Evolutionary conservation across 2,888 invertebrate species (phyloP).

Genomic region (Pristionchus fissidentatus): DNA sequence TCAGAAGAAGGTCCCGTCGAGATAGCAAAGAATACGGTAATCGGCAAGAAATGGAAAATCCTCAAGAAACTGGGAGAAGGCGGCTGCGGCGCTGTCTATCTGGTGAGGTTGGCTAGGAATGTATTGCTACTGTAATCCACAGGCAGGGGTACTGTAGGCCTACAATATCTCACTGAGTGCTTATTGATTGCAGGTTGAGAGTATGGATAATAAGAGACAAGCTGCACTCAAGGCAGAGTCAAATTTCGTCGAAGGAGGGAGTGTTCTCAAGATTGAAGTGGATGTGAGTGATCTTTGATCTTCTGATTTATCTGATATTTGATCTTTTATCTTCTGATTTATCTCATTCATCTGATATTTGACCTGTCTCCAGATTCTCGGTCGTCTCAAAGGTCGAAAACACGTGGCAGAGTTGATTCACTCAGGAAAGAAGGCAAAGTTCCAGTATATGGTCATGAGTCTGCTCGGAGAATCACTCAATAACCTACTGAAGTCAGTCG

Average conservation of each 20-base stretch:
- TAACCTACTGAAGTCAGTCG: slow-evolving; percentile 49
- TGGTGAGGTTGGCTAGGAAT: no score
- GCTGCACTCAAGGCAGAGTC: slow-evolving; percentile 16
- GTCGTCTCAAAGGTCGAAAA: slow-evolving; percentile 47
- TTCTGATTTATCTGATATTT: neutral
- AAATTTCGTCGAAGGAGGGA: slow-evolving; percentile 7
- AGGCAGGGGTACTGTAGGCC: no score
- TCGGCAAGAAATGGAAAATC: slow-evolving; percentile 9
- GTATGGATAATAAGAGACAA: neutral
- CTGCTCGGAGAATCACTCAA: slow-evolving; percentile 63
- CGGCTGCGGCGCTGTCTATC: slow-evolving; percentile 28
- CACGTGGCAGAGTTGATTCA: slow-evolving; percentile 63
- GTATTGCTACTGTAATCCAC: no score
- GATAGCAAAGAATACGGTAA: neutral
- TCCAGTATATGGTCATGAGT: slow-evolving; percentile 68
- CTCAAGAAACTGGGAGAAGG: slow-evolving; percentile 30
- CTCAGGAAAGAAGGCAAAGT: slow-evolving; percentile 60
- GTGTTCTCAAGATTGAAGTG: slow-evolving; percentile 18
- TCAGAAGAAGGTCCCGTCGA: slow-evolving; percentile 22
- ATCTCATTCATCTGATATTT: no score
- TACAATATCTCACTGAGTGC: neutral
- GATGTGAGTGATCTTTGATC: neutral
- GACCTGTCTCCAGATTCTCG: slow-evolving; percentile 1
- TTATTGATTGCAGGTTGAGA: neutral
- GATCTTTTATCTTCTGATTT: no score